Conservation (phyloP, 1,140 invertebrate genomes). For the Drosophila insularis region DNA sequence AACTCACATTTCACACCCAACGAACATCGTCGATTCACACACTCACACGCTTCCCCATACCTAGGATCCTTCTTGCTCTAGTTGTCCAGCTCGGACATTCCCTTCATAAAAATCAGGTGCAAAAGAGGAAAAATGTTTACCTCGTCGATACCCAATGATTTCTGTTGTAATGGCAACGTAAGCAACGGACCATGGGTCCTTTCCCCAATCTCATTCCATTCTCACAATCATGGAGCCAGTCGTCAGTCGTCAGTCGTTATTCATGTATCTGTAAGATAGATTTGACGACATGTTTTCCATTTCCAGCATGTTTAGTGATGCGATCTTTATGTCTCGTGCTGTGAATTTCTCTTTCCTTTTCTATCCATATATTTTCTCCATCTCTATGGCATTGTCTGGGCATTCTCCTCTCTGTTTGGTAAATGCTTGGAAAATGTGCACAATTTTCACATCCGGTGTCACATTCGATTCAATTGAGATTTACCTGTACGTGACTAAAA, state of each 20-base stretch:
- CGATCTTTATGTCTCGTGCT: slow-evolving; percentile 78
- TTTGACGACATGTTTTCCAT: slow-evolving; percentile 73
- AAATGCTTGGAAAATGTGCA: slow-evolving; percentile 80
- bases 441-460: slow-evolving; percentile 82
- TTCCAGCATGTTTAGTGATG: slow-evolving; percentile 78
- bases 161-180: slow-evolving; percentile 19
- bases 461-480: slow-evolving; percentile 82
- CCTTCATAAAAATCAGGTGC: slow-evolving; percentile 56
- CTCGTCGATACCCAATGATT: slow-evolving; percentile 40
- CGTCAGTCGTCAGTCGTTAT: slow-evolving; percentile 60
- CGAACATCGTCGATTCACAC: neutral
- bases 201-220: neutral
- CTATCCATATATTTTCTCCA: slow-evolving; percentile 9
- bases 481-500: slow-evolving; percentile 82
- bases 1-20: slow-evolving; percentile 37
- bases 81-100: slow-evolving; percentile 10
- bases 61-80: neutral
- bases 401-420: slow-evolving; percentile 30
- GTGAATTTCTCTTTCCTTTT: slow-evolving; percentile 33
- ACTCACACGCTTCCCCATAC: neutral
- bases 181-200: neutral
- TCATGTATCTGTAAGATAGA: slow-evolving; percentile 55
- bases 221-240: slow-evolving; percentile 20
- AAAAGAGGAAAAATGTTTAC: slow-evolving; percentile 26
- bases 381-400: slow-evolving; percentile 6